Base-by-base conservation (phyloP, 2,113 vertebrate genomes). In the Pterocles gutturalis region DNA sequence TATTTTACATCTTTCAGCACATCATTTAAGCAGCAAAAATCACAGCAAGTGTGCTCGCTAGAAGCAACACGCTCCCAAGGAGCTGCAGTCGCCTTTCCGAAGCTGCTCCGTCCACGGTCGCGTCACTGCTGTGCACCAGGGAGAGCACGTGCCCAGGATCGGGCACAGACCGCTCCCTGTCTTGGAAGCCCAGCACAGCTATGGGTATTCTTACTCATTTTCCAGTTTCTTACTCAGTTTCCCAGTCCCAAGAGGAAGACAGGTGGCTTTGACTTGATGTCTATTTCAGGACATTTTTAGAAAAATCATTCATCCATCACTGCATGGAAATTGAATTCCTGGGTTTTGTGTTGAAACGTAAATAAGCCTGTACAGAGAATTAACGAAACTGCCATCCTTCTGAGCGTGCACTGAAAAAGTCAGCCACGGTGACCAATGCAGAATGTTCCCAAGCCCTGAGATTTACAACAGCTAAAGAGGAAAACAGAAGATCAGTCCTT, bases 331-430 rank as follows among this genome's bases (percentile, higher is more conserved):
- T 5, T 13, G 13, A 90, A 87, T 70, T 73, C n/a, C 41, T n/a
- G 53, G 0, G 11, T 49, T 75, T 65, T 54, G 26, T 45, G 48
- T 1, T 62, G 36, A 46, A 93, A 82, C 2, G 5, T 61, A 58
- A 73, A 69, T 26, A 64, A 71, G 28, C 17, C 51, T 5, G 19
- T 19, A 49, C 5, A 65, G 11, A 70, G 43, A 46, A 73, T 17
- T 54, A 73, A 58, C 0, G 0, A 58, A 94, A 69, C n/a, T 15
- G 31, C 21, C 46, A 31, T 34, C 13, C 29, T 66, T 25, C 64
- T 46, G 43, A 61, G 18, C 46, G 12, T 0, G 0, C 15, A 20
- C 2, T 10, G 45, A 33, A 33, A 25, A 14, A 34, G 48, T 9
- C 53, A 55, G 66, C 11, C 61, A 62, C 82, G 48, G 34, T 22